Evolutionary conservation across 2,888 invertebrate genomes (phyloP), one percentile per base, ranked within the genome.

Genomic region (Alloplasta piceator): DNA sequence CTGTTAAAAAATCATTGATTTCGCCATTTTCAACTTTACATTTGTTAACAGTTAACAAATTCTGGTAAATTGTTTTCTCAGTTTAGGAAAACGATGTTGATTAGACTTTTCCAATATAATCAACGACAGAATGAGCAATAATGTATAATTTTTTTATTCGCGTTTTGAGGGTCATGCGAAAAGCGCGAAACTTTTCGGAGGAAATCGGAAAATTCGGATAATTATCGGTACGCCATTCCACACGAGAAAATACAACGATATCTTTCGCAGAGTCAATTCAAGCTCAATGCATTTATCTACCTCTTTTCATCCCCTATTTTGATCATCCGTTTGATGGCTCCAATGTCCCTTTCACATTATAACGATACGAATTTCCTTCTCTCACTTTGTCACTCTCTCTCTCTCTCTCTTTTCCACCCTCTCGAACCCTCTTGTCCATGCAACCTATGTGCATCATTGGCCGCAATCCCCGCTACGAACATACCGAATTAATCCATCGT

Each of bases 401-500:
- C 10, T 38, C 56, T n/a, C 6, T 26, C 56, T 48, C 43, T 5
- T 5, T 41, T 5, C 12, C 16, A 36, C 6, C 36, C 61, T 9
- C 61, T 14, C 1, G 0, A 39, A 16, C 39, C n/a, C 7, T 16
- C 63, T 41, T 14, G 5, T 48, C 5, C 48, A 48, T 12, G 12
- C 26, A 26, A 26, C n/a, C 5, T 48, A 6, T 12, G 48, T 12
- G 12, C 48, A 48, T 63, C 48, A 48, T 63, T 26, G 36, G 52
- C 26, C 38, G 41, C 61, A 1, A 52, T 52, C 16, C 41, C 14
- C 58, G 7, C 50, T 12, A 60, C 56, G 63, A 63, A 72, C 63
- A 70, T 77, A 70, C 68, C 70, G 72, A 73, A 81, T 81, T 81
- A 77, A 81, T 81, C 36, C 77, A 26, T 26, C 26, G 60, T 77